Conservation (phyloP, 2,797 vertebrate species). For the Gymnothorax reevesii region DNA sequence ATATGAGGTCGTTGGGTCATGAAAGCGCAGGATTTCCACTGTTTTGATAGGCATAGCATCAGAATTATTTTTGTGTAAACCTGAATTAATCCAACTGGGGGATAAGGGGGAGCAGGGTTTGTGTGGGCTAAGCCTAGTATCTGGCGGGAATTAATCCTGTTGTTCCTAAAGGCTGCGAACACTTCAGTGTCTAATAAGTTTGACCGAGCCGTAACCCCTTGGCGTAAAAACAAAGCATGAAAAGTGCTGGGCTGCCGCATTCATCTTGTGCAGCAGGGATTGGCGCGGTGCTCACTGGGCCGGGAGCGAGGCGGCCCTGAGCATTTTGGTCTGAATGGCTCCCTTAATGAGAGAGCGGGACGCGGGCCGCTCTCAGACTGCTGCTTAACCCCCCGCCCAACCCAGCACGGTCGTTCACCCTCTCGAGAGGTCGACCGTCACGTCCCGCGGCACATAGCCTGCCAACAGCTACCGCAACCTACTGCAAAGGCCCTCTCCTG, state of each 20-base stretch:
- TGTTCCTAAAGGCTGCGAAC: constrained; percentile 47
- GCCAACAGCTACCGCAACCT: background rate
- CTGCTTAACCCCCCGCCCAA: background rate
- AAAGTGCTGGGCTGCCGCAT: constrained; percentile 55
- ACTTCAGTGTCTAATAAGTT: constrained; percentile 58
- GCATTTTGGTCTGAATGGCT: constrained; percentile 43
- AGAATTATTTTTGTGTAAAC: constrained; percentile 44
- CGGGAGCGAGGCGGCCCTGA: constrained; percentile 34
- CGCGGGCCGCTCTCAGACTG: constrained; percentile 7
- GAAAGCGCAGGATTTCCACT: constrained; percentile 44
- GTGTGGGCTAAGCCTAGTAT: constrained; percentile 39
- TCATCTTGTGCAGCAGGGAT: constrained; percentile 57
- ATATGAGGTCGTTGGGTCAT: constrained; percentile 40
- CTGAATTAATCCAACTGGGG: constrained; percentile 41
- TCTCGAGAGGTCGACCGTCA: background rate
- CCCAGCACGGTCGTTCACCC: background rate
- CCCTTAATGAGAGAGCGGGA: constrained; percentile 56
- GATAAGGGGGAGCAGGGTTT: constrained; percentile 30
- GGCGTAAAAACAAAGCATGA: constrained; percentile 55
- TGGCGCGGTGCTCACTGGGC: constrained; percentile 48
- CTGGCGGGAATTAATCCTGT: constrained; percentile 46
- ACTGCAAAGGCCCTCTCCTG: background rate
- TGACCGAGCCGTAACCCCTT: constrained; percentile 57
- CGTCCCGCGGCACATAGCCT: background rate
- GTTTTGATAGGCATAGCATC: constrained; percentile 45